Evolutionary conservation across 2,888 invertebrate species (phyloP).

Genomic region (Drosophila mayaguana): DNA sequence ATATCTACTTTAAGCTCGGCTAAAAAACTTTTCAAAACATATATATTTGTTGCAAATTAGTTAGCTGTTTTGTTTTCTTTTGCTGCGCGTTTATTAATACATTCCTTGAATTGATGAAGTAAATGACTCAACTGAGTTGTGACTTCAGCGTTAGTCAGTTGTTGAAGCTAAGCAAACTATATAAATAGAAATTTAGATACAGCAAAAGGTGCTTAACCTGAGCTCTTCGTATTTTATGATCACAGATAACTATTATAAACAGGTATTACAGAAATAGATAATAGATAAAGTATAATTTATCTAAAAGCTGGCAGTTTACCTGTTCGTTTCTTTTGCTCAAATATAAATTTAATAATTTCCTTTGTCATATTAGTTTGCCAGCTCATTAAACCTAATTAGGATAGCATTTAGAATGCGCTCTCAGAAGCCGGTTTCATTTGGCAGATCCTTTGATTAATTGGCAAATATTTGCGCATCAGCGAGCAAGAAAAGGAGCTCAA

Average conservation of each 20-base stretch:
- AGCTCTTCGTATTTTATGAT: not conserved
- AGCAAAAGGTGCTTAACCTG: conserved; percentile 3
- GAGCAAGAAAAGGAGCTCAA: conserved; percentile 16
- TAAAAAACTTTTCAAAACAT: not conserved
- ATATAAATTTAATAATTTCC: conserved; percentile 5
- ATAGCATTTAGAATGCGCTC: conserved; percentile 21
- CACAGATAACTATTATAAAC: not conserved
- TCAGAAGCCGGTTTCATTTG: conserved; percentile 34
- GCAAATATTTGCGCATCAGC: conserved; percentile 36
- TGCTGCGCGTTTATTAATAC: conserved; percentile 24
- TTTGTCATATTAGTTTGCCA: conserved; percentile 15
- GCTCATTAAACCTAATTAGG: conserved; percentile 56
- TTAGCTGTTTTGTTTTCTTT: conserved; percentile 4
- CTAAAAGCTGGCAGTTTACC: not conserved
- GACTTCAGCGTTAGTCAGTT: conserved; percentile 22
- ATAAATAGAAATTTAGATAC: conserved; percentile 5
- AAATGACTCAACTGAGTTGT: conserved; percentile 40
- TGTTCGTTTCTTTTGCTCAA: not conserved
- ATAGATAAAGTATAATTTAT: not conserved
- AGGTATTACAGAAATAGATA: not conserved
- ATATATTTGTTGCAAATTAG: conserved; percentile 6
- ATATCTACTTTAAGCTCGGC: not conserved
- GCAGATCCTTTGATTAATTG: conserved; percentile 60
- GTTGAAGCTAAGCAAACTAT: not conserved
- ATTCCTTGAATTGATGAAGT: conserved; percentile 21